Base-by-base conservation (phyloP, 2,113 vertebrate genomes). In the Aplodontia rufa region DNA sequence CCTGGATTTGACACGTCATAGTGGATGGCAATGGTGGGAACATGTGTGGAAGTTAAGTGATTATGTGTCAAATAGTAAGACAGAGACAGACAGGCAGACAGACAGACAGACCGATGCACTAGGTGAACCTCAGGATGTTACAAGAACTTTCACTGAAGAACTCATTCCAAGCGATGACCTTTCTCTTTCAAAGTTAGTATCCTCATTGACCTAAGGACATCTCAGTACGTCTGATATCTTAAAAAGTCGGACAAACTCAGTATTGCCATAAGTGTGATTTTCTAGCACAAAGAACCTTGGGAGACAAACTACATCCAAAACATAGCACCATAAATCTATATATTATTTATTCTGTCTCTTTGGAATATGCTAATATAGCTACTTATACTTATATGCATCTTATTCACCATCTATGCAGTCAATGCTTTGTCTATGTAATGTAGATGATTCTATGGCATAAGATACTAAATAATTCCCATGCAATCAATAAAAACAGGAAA, bases 391-490 rank as follows among this genome's bases (percentile, higher is more conserved):
- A 72, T 75, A 85, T 68, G 80, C 79, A 85, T 82, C 75, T 42
- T 66, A 35, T 74, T 72, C 17, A 55, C 69, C 83, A 60, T 19
- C 49, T 58, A 68, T 32, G 49, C 11, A 60, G 68, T 78, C 16
- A 47, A 8, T 47, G 55, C 30, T 91, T 96, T 32, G 32, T 76
- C 64, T 91, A 11, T 81, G 35, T 51, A 42, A 60, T 53, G 16
- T 37, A 76, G 24, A 91, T 89, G 93, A 86, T 72, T 94, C 35
- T 81, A 19, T 93, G 68, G 81, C 35, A 90, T 49, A 72, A 82
- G n/a, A n/a, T n/a, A n/a, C n/a, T n/a, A n/a, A n/a, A n/a, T n/a
- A n/a, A n/a, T n/a, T n/a, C n/a, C n/a, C n/a, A n/a, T n/a, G n/a
- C n/a, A n/a, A n/a, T n/a, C n/a, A n/a, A n/a, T n/a, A n/a, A n/a